These are phyloP conservation scores for Tenthredo scrophulariae DNA, from an alignment of 2,888 invertebrate species.

Conservation along the genomic window DNA sequence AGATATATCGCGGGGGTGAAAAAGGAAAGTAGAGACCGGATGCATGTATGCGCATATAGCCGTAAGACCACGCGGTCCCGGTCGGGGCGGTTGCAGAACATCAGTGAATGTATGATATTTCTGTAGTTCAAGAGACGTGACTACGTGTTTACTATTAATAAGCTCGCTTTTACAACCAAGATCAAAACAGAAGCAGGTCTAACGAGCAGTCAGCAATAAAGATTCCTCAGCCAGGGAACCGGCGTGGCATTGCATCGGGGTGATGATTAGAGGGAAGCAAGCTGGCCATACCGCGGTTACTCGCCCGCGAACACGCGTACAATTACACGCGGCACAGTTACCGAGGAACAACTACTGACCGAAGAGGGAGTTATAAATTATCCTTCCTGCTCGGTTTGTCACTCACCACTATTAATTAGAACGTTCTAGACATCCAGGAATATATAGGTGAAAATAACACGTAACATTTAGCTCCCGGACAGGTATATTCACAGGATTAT, in stretches of 20 bases:
- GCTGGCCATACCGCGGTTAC: slow-evolving; percentile 63
- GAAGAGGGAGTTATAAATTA: slow-evolving; percentile 45
- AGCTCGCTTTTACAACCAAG: slow-evolving; percentile 57
- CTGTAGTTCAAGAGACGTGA: slow-evolving; percentile 52
- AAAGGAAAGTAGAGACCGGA: slow-evolving; percentile 14
- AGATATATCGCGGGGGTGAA: slow-evolving; percentile 35
- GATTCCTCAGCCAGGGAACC: slow-evolving; percentile 57
- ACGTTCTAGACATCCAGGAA: background rate
- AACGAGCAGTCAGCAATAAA: slow-evolving; percentile 69
- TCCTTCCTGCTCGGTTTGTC: slow-evolving; percentile 24
- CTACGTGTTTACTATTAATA: slow-evolving; percentile 60
- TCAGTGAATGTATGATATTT: slow-evolving; percentile 42
- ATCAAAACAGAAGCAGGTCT: slow-evolving; percentile 64
- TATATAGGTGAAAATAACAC: slow-evolving; percentile 7
- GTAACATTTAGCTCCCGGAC: background rate
- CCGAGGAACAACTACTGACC: slow-evolving; percentile 24
- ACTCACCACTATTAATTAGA: slow-evolving; percentile 45
- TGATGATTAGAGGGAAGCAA: slow-evolving; percentile 64
- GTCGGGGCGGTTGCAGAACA: slow-evolving; percentile 29
- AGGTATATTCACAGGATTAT: background rate
- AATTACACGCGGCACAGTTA: slow-evolving; percentile 38
- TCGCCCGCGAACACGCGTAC: slow-evolving; percentile 66
- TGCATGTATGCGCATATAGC: background rate
- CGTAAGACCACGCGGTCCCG: background rate
- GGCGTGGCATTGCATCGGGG: slow-evolving; percentile 60